A percentile compares a stretch with the other conserved stretches of the same genome.
Conservation (phyloP, 2,888 invertebrate species). For the Hirudinaria manillensis region DNA sequence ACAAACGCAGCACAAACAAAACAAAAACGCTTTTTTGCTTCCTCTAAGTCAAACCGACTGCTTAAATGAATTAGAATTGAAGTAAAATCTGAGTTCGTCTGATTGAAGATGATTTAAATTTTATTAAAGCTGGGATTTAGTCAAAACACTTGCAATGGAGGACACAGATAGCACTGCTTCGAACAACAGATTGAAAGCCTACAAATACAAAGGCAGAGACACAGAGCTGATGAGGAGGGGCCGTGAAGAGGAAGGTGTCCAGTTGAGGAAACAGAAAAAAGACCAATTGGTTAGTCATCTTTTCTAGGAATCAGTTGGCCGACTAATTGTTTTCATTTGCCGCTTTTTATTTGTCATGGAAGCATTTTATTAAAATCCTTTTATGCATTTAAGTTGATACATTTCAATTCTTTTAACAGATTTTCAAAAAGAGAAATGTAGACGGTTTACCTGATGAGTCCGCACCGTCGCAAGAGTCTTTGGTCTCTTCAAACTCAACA, state of each 20-base stretch:
- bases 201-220: conserved; percentile 78
- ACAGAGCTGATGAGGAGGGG: conserved; percentile 83
- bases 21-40: not conserved
- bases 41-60: not conserved
- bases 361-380: not conserved
- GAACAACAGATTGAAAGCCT: conserved; percentile 59
- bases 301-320: not conserved
- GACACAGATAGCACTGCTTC: conserved; percentile 3
- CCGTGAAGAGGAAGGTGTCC: conserved; percentile 91
- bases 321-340: not conserved
- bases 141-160: not conserved
- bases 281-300: conserved; percentile 68
- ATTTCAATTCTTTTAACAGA: conserved; percentile 6
- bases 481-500: conserved; percentile 12
- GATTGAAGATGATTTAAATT: not conserved
- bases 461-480: conserved; percentile 21
- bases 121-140: not conserved
- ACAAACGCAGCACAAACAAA: not conserved
- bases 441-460: conserved; percentile 13
- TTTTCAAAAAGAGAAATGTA: conserved; percentile 30
- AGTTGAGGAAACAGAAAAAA: conserved; percentile 86
- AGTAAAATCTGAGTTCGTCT: not conserved
- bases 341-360: not conserved
- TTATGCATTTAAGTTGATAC: not conserved
- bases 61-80: not conserved